Conservation (phyloP, 2,797 vertebrate species). For the Rhodeus uyekii region DNA sequence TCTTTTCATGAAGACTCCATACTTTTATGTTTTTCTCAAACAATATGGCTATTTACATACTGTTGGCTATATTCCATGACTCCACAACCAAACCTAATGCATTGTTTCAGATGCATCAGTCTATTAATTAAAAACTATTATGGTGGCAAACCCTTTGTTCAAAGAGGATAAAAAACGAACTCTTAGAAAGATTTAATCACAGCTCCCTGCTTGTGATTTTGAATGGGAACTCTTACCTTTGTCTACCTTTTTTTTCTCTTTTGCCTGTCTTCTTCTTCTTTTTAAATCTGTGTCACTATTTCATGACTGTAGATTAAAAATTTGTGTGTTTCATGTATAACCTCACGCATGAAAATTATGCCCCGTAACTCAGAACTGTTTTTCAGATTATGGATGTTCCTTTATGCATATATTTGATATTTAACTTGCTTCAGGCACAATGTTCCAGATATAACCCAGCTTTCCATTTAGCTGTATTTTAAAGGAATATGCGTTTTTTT, state of each 20-base stretch:
- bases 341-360: conserved; percentile 19
- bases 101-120: background rate
- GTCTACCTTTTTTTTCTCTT: background rate
- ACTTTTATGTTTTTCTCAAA: background rate
- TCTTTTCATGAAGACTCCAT: background rate
- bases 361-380: conserved; percentile 7
- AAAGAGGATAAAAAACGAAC: background rate
- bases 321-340: conserved; percentile 24
- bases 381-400: conserved; percentile 38
- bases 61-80: background rate
- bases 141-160: background rate
- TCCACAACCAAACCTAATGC: background rate
- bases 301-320: conserved; percentile 32
- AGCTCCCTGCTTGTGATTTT: background rate
- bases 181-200: background rate
- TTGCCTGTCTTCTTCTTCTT: background rate
- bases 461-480: conserved; percentile 7
- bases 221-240: conserved; percentile 11
- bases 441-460: conserved; percentile 38
- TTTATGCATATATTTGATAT: conserved; percentile 42
- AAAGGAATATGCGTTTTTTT: conserved; percentile 8
- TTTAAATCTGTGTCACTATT: background rate
- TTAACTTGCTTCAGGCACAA: conserved; percentile 34
- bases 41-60: background rate
- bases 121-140: background rate